Conservation (phyloP, 2,797 vertebrate species). For the Phrynocephalus forsythii region DNA sequence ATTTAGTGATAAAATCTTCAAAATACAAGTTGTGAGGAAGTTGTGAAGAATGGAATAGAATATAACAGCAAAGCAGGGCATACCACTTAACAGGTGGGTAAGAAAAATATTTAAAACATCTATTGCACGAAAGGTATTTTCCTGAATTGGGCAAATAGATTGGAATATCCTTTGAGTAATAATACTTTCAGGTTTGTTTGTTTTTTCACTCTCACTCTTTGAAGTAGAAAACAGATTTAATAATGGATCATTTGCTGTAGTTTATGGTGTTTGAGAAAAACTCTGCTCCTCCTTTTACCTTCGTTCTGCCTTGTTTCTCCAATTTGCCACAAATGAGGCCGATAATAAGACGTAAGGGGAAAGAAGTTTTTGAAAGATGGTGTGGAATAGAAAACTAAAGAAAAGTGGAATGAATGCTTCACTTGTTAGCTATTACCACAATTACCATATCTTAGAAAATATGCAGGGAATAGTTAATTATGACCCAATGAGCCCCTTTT, state of each 20-base stretch:
- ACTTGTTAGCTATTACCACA: slow-evolving; percentile 81
- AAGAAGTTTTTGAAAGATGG: slow-evolving; percentile 52
- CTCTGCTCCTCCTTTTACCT: slow-evolving; percentile 59
- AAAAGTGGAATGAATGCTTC: slow-evolving; percentile 77
- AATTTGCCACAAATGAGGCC: slow-evolving; percentile 72
- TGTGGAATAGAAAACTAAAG: slow-evolving; percentile 70
- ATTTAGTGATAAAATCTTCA: background rate
- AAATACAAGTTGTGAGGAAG: background rate
- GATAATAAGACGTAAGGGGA: slow-evolving; percentile 54
- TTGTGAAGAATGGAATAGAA: background rate
- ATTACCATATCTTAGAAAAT: slow-evolving; percentile 80
- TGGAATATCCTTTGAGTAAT: slow-evolving; percentile 50
- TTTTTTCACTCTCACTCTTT: slow-evolving; percentile 57
- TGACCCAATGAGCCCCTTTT: slow-evolving; percentile 80
- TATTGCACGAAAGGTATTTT: slow-evolving; percentile 43
- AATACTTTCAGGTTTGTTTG: slow-evolving; percentile 54
- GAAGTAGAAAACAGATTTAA: background rate
- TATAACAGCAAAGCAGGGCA: background rate
- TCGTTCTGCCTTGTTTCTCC: slow-evolving; percentile 70
- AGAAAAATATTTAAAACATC: slow-evolving; percentile 34
- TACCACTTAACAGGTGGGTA: slow-evolving; percentile 9
- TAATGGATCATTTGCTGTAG: slow-evolving; percentile 40
- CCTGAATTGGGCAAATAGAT: slow-evolving; percentile 49
- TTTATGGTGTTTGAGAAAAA: slow-evolving; percentile 68
- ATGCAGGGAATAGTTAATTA: slow-evolving; percentile 82